phyloP scores from a whole-genome alignment of 2,888 invertebrate genomes.

The Parnassius orleans region DNA sequence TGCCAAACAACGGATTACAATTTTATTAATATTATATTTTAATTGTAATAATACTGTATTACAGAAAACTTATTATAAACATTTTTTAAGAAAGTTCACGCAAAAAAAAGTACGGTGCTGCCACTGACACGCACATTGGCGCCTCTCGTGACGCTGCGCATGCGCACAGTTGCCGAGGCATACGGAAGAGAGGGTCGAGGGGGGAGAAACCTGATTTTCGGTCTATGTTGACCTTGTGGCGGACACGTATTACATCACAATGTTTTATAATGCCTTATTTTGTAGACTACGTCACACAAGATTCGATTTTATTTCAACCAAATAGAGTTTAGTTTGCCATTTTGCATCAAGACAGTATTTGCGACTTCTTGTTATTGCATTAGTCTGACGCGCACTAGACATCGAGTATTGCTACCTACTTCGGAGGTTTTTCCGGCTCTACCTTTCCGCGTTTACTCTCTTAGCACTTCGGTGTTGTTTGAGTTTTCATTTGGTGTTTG shows the following conservation, averaged over 20 bases:
- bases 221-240: constrained; percentile 77
- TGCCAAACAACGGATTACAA: no score
- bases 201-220: constrained; percentile 75
- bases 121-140: constrained; percentile 37
- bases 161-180: constrained; percentile 41
- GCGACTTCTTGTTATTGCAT: constrained; percentile 33
- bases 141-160: constrained; percentile 60
- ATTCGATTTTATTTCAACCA: constrained; percentile 18
- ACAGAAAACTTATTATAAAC: background rate
- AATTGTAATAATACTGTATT: background rate
- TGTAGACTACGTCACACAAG: constrained; percentile 28
- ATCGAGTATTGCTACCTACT: constrained; percentile 61
- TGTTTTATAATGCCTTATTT: constrained; percentile 64
- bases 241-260: constrained; percentile 74
- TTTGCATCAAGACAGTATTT: constrained; percentile 31
- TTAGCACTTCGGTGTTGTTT: constrained; percentile 30
- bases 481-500: constrained; percentile 15
- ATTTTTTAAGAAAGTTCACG: background rate
- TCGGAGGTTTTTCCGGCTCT: constrained; percentile 71
- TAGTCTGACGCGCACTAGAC: constrained; percentile 52
- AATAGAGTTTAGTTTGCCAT: constrained; percentile 29
- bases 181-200: constrained; percentile 39
- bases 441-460: constrained; percentile 64
- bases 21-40: no score
- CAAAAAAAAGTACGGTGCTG: constrained; percentile 11